Evolutionary conservation across 1,140 invertebrate species (phyloP).

Genomic region (Apocrypta bakeri): DNA sequence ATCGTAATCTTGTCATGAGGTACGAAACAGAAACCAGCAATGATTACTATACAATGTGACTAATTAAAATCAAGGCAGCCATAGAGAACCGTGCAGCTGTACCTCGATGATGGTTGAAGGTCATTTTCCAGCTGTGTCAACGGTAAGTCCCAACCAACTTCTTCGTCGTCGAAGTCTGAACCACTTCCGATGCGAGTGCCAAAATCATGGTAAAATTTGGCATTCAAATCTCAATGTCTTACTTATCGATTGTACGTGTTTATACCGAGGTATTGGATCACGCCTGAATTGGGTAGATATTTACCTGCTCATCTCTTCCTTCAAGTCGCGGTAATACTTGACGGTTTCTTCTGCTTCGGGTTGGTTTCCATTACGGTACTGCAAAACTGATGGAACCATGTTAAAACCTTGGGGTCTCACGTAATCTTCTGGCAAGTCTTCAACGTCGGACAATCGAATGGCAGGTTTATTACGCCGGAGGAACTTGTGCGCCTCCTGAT

Average conservation of each 20-base stretch:
- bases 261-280: background rate
- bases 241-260: background rate
- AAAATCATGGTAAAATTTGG: constrained; percentile 69
- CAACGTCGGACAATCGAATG: constrained; percentile 75
- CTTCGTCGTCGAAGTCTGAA: constrained; percentile 75
- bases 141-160: constrained; percentile 75
- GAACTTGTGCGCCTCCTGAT: constrained; percentile 82
- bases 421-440: constrained; percentile 76
- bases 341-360: constrained; percentile 70
- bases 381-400: constrained; percentile 75
- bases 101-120: constrained; percentile 72
- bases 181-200: constrained; percentile 72
- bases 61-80: background rate
- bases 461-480: constrained; percentile 79
- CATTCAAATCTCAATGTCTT: constrained; percentile 60
- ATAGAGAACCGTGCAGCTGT: constrained; percentile 50
- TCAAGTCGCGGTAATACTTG: constrained; percentile 73
- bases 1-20: background rate
- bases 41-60: background rate
- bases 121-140: constrained; percentile 76
- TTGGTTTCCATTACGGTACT: constrained; percentile 66
- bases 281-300: constrained; percentile 51
- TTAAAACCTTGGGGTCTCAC: constrained; percentile 78
- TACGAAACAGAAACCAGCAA: background rate
- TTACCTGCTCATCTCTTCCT: constrained; percentile 76